Conservation (phyloP, 2,888 invertebrate species). For the Steinernema scapterisci region DNA sequence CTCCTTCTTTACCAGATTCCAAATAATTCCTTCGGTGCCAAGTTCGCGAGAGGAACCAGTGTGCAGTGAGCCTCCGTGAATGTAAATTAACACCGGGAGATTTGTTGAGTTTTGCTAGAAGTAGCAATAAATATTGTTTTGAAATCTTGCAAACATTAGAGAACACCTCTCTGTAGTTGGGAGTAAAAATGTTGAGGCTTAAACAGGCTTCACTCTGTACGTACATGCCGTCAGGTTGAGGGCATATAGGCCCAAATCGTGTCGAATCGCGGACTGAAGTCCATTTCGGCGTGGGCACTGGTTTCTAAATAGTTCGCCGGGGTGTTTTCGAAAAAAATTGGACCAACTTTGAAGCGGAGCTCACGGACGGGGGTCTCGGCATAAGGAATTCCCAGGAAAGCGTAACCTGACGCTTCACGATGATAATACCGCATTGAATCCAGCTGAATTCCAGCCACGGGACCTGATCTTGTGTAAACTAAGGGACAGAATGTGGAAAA, state of each 20-base stretch:
- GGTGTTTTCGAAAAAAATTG: too few species aligned
- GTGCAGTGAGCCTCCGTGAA: conserved; percentile 71
- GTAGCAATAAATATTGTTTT: too few species aligned
- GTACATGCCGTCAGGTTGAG: background rate
- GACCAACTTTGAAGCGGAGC: too few species aligned
- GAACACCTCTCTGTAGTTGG: background rate
- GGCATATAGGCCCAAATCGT: background rate
- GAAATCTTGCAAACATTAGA: too few species aligned
- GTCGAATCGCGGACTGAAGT: background rate
- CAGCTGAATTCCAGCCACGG: too few species aligned
- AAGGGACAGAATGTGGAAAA: background rate
- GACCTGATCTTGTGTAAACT: background rate
- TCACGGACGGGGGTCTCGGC: background rate
- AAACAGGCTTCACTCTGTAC: background rate
- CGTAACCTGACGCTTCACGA: background rate
- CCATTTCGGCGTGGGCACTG: background rate
- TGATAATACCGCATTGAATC: background rate
- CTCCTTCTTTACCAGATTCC: conserved; percentile 62
- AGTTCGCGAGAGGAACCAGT: conserved; percentile 68
- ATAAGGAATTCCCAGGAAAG: background rate
- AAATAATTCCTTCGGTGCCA: conserved; percentile 49
- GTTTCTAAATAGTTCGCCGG: background rate
- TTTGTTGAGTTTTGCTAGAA: background rate
- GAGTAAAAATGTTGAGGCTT: background rate
- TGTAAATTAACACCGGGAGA: conserved; percentile 70